Evolutionary conservation across 2,888 invertebrate species (phyloP), one percentile per base, ranked within the genome.

Genomic region (Bursaphelenchus okinawaensis): DNA sequence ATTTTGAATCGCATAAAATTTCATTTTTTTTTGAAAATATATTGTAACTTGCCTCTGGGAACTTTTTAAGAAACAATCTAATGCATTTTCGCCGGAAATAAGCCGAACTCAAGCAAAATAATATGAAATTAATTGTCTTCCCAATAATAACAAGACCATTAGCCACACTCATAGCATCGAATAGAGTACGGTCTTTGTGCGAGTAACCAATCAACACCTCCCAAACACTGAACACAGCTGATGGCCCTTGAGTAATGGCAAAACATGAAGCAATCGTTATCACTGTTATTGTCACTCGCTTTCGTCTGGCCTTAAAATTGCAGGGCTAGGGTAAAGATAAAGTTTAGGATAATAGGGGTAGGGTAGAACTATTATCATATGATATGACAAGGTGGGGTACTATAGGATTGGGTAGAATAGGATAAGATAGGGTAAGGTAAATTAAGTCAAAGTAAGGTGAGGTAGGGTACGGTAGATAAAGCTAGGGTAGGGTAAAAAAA

Each of bases 241-340:
- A 81, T 2, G 81, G 81, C 9, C 78, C 81, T 64, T 81, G 81
- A 7, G 75, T 81, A 19, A 81, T 52, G 0, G 81, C 77, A 66
- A 81, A 80, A 54, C 76, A 78, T 4, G 76, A 61, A 4, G 78
- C 78, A 31, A 81, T 80, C 0, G 78, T 72, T 9, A 79, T 72
- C 28, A 81, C 81, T 7, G 79, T 78, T 20, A 72, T 69, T 0
- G 80, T 80, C 1, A 79, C 76, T 24, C 75, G 62, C n/a, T 68
- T 61, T 27, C 74, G 68, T 59, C 73, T 70, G 50, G 61, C 63
- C 72, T 72, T 23, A 58, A 71, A 31, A 59, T 20, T n/a, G n/a
- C n/a, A n/a, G n/a, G n/a, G n/a, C n/a, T n/a, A n/a, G n/a, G n/a
- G n/a, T n/a, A n/a, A n/a, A n/a, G n/a, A n/a, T n/a, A n/a, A n/a